Base-by-base conservation (phyloP, 1,140 invertebrate genomes). In the Leptoteleia sp. region DNA sequence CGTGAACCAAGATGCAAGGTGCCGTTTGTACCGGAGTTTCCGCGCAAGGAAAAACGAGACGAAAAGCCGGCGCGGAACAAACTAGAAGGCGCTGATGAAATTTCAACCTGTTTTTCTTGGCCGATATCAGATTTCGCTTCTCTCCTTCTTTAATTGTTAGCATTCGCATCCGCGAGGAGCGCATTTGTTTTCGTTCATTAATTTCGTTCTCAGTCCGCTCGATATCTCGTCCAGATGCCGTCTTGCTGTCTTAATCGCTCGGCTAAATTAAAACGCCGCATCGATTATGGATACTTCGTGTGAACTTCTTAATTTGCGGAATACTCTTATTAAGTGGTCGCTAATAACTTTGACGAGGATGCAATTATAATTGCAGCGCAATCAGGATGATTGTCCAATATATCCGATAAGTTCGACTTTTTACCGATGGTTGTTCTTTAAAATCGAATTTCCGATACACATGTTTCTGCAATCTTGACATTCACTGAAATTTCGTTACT, bases 1-100 rank as follows among this genome's bases (percentile, higher is more conserved):
- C 61, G 61, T 29, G 61, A 75, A 65, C 71, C 35, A 31, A 75
- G 54, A 67, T 50, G 11, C 48, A n/a, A 57, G 17, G 1, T 54
- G n/a, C 37, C 27, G 38, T 17, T 42, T 4, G 6, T 19, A 33
- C 38, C 8, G 1, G 38, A 57, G 31, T 47, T 55, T 25, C 31
- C n/a, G 52, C 17, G 16, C 15, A 35, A 65, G 57, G 17, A 64
- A 9, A 71, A 4, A 25, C 8, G 27, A 59, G 27, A 27, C 25
- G 25, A 16, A 38, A 4, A 40, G 2, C n/a, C 22, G 22, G 6
- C n/a, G 5, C 1, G 4, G 12, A 42, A 43, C 27, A 16, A 22
- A 50, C 19, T 19, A 12, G 6, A 13, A 19, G 4, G 50, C 15
- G 33, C 29, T 61, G 33, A 62, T 62, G 45, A 50, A 40, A 50